Evolutionary conservation across 1,140 invertebrate genomes (phyloP).

Genomic region (Phocides pigmalion): DNA sequence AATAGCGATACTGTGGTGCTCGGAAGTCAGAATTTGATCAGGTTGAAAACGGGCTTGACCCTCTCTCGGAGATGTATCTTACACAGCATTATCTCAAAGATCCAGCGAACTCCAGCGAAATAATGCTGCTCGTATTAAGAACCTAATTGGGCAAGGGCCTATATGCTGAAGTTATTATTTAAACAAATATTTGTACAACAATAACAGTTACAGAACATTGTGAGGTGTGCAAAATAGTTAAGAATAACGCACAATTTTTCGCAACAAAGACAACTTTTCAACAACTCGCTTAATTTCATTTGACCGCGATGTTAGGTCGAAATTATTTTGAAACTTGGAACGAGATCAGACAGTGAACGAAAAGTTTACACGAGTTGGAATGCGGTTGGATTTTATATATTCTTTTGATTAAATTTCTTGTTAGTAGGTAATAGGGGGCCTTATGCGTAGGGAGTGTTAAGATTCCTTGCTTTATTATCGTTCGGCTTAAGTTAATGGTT

Average conservation of each 20-base stretch:
- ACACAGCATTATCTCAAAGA: too few relatives aligned
- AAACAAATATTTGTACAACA: too few relatives aligned
- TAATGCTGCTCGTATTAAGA: too few relatives aligned
- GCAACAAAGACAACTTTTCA: background rate
- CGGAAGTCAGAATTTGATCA: too few relatives aligned
- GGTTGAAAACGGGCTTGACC: too few relatives aligned
- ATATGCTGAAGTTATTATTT: too few relatives aligned
- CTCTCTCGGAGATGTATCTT: too few relatives aligned
- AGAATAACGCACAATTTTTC: background rate
- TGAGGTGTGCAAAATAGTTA: too few relatives aligned
- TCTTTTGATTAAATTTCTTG: slow-evolving; percentile 24
- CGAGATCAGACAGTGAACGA: background rate
- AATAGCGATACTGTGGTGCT: too few relatives aligned
- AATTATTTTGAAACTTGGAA: slow-evolving; percentile 7
- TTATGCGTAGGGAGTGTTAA: slow-evolving; percentile 1
- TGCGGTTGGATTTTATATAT: slow-evolving; percentile 10
- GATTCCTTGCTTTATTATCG: background rate
- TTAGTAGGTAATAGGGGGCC: background rate
- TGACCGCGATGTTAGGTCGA: background rate
- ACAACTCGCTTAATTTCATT: slow-evolving; percentile 12
- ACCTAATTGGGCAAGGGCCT: too few relatives aligned
- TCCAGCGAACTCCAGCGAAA: too few relatives aligned
- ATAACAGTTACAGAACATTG: too few relatives aligned
- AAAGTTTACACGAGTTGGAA: slow-evolving; percentile 18
- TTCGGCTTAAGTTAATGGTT: background rate